Evolutionary conservation across 2,888 invertebrate species (phyloP), one percentile per base, ranked within the genome.

Genomic region (Philhelius pedissequus): DNA sequence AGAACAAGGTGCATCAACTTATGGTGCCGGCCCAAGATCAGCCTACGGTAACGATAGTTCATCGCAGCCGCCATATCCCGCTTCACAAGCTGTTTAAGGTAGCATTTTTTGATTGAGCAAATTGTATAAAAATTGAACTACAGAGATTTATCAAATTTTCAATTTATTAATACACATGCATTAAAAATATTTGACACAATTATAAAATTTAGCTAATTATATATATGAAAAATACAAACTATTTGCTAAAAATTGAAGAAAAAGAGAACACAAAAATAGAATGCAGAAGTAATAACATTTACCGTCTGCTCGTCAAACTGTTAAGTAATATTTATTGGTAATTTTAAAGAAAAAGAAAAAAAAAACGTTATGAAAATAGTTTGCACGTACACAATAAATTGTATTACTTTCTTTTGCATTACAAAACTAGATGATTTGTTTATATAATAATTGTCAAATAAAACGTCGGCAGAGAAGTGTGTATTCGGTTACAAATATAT

Each of bases 11-110:
- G 90, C 90, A 68, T 90, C 91, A 22, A 91, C 90, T 45, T 91
- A 91, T 62, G 91, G 90, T 82, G 90, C 90, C 68, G 91, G 91
- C 25, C 91, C 91, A 30, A 87, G 91, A 74, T 91, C 91, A 83
- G 90, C 91, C 70, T 91, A 91, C 87, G 91, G 91, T 68, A 91
- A 91, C 77, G 91, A 91, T 74, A 91, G 89, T 87, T 90, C 91
- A 71, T 91, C 91, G 86, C 91, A 91, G 88, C 91, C 91, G 83
- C 91, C 91, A 86, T 91, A 91, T 86, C 91, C 91, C 80, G 90
- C 91, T 76, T 91, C 91, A 54, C 91, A 91, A 88, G 91, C 91
- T 68, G 91, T 91, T 86, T 91, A 91, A 90, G 74, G 87, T 87
- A 87, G 86, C 87, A 48, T 86, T 73, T 87, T 86, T 69, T 74